phyloP scores from a whole-genome alignment of 2,888 invertebrate species.

The Yponomeuta evonymella region DNA sequence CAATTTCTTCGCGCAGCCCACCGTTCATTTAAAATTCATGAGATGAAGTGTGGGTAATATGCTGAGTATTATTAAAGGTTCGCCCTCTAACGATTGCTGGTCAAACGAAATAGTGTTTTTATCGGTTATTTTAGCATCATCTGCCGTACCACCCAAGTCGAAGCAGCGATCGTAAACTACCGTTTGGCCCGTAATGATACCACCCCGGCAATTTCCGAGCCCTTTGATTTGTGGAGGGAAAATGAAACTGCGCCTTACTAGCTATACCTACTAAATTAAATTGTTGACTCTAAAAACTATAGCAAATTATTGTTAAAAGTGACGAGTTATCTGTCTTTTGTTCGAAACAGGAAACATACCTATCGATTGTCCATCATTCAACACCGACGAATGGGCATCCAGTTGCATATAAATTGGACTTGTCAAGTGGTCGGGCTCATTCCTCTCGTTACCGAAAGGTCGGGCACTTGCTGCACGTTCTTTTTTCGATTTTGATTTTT shows the following conservation, averaged over 20 bases:
- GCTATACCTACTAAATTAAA: neutral
- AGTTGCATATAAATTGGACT: conserved; percentile 61
- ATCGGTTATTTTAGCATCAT: conserved; percentile 40
- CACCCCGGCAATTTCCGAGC: conserved; percentile 16
- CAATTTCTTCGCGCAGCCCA: conserved; percentile 18
- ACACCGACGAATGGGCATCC: conserved; percentile 37
- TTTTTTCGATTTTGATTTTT: neutral
- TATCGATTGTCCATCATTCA: conserved; percentile 44
- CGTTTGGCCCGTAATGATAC: conserved; percentile 12
- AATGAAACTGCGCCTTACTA: conserved; percentile 1
- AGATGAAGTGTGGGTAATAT: conserved; percentile 44
- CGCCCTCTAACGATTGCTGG: conserved; percentile 42
- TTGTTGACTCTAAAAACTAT: neutral
- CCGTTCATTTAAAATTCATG: conserved; percentile 48
- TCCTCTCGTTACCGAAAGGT: conserved; percentile 64
- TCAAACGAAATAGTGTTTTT: conserved; percentile 52
- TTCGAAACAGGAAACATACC: neutral
- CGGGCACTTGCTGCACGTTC: conserved; percentile 39
- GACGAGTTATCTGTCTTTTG: neutral
- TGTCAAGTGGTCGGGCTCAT: conserved; percentile 39
- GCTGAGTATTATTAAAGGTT: conserved; percentile 28
- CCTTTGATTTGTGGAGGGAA: conserved; percentile 3
- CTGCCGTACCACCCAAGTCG: conserved; percentile 54
- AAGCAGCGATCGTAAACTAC: conserved; percentile 4
- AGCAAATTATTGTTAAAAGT: conserved; percentile 1